Conservation (phyloP, 2,797 vertebrate genomes). For the Nothura maculosa region DNA sequence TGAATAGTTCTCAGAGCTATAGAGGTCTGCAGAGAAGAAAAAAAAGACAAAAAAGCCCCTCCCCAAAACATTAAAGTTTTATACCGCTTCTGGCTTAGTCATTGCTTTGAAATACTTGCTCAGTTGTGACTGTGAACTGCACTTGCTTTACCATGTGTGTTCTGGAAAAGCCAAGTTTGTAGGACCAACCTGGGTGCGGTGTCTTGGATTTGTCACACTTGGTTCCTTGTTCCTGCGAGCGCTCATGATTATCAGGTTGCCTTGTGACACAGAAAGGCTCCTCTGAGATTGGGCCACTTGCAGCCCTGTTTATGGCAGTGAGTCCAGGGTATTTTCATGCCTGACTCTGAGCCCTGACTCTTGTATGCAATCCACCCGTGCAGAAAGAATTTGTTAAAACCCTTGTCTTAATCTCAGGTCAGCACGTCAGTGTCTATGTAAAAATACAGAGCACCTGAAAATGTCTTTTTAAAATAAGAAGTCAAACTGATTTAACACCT, state of each 20-base stretch:
- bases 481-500: neutral
- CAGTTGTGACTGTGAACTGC: neutral
- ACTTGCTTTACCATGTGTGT: accelerated
- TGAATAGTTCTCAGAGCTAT: neutral
- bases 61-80: neutral
- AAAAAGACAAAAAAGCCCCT: neutral
- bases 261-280: neutral
- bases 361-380: neutral
- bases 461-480: neutral
- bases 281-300: neutral
- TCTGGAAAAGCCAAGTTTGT: neutral
- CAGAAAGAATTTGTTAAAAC: neutral
- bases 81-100: neutral
- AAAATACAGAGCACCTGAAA: neutral
- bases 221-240: slow-evolving; percentile 21
- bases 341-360: neutral
- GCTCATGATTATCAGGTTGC: slow-evolving; percentile 14
- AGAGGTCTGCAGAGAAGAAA: neutral
- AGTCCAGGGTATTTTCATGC: neutral
- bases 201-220: neutral
- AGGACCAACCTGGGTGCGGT: neutral
- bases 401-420: neutral
- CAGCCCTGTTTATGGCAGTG: neutral
- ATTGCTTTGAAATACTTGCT: neutral
- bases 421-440: neutral